Evolutionary conservation across 2,797 vertebrate species (phyloP).

Genomic region (Amniataba percoides): DNA sequence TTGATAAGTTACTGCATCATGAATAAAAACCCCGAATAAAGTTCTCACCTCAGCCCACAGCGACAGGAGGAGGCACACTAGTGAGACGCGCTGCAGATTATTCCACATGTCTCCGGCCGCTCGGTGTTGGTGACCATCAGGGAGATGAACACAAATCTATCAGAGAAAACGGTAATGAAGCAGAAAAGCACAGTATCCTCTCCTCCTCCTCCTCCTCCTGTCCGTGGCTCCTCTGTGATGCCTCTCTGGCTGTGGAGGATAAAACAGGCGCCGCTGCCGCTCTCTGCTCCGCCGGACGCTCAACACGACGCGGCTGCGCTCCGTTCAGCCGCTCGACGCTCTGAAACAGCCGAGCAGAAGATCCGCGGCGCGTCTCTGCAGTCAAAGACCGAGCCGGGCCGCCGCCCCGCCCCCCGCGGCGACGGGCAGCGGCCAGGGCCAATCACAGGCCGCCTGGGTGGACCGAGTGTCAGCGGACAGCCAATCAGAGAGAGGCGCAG

Average conservation of each 20-base stretch:
- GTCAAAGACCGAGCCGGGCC: conserved; percentile 40
- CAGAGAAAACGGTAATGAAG: conserved; percentile 56
- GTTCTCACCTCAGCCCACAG: conserved; percentile 87
- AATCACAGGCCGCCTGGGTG: conserved; percentile 60
- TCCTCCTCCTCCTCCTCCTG: conserved; percentile 58
- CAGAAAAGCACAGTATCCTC: conserved; percentile 45
- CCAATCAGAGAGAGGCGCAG: conserved; percentile 58
- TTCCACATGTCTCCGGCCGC: conserved; percentile 89
- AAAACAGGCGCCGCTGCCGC: conserved; percentile 32
- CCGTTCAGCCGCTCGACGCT: conserved; percentile 66
- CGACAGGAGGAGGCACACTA: conserved; percentile 83
- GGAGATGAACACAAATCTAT: conserved; percentile 63
- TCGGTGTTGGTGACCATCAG: conserved; percentile 74
- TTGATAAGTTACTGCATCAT: background rate
- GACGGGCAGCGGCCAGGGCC: conserved; percentile 58
- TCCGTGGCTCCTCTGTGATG: conserved; percentile 56
- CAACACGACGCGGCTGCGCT: conserved; percentile 65
- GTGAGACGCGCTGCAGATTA: conserved; percentile 74
- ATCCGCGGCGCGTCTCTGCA: conserved; percentile 65
- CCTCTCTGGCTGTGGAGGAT: conserved; percentile 50
- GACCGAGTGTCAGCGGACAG: background rate
- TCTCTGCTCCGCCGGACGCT: conserved; percentile 66
- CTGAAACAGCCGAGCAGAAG: conserved; percentile 58
- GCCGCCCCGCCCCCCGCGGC: background rate
- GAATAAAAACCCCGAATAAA: conserved; percentile 9